A percentile compares a stretch with the other conserved stretches of the same genome.
Evolutionary conservation across 2,797 vertebrate species (phyloP).

Genomic region (Clarias pachynema): DNA sequence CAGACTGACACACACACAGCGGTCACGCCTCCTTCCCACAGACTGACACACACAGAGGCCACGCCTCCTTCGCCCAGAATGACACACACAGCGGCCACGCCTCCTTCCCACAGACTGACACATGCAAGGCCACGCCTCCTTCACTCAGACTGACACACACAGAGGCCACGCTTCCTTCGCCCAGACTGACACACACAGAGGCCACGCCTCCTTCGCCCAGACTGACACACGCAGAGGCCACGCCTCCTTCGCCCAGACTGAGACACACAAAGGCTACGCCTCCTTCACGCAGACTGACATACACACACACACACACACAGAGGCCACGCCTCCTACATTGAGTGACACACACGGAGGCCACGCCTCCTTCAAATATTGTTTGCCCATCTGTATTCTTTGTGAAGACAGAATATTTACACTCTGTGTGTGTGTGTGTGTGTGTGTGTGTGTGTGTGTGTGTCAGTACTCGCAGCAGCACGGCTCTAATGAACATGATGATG

Average conservation of each 20-base stretch:
- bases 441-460: slow-evolving; percentile 28
- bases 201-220: background rate
- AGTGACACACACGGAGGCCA: background rate
- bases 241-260: background rate
- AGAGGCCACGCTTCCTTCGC: background rate
- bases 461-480: slow-evolving; percentile 87
- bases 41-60: no score
- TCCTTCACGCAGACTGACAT: background rate
- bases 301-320: no score
- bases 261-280: background rate
- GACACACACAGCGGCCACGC: background rate
- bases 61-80: background rate
- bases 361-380: background rate
- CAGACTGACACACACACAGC: background rate
- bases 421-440: background rate
- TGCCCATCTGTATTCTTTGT: background rate
- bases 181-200: no score
- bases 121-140: background rate
- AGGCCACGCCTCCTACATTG: background rate
- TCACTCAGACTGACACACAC: background rate
- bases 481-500: slow-evolving; percentile 91
- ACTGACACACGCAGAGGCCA: background rate
- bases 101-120: background rate
- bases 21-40: background rate
- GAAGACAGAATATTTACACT: background rate